Evolutionary conservation across 2,113 vertebrate species (phyloP).

Genomic region (Budorcas taxicolor): DNA sequence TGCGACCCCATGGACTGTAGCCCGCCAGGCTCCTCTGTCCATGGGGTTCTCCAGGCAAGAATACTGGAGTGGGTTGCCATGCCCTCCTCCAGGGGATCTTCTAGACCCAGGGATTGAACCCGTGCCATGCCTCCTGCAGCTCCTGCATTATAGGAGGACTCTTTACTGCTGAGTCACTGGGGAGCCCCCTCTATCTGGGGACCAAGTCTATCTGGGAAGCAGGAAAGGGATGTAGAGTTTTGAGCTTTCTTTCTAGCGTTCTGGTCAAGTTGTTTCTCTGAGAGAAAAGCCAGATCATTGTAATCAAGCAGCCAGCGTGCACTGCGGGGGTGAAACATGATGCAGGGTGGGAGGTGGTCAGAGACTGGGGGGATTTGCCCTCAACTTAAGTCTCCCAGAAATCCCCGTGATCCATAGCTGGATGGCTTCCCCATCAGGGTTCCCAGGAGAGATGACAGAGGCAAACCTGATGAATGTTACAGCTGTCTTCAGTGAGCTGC

Average conservation of each 20-base stretch:
- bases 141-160: background rate
- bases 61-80: background rate
- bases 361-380: background rate
- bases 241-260: background rate
- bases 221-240: background rate
- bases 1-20: background rate
- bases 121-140: background rate
- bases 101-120: accelerated
- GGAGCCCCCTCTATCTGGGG: background rate
- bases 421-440: background rate
- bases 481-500: background rate
- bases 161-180: background rate
- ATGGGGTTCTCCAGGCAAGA: background rate
- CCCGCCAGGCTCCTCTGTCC: background rate
- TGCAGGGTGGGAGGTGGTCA: accelerated
- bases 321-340: too few relatives aligned
- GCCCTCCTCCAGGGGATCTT: background rate
- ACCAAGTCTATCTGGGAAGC: background rate
- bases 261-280: background rate
- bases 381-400: background rate
- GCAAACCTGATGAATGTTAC: background rate
- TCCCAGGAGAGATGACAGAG: background rate
- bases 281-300: background rate
- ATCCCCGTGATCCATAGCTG: background rate
- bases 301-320: accelerated